Conservation (phyloP, 2,888 invertebrate genomes). For the Eubasilissa splendida region DNA sequence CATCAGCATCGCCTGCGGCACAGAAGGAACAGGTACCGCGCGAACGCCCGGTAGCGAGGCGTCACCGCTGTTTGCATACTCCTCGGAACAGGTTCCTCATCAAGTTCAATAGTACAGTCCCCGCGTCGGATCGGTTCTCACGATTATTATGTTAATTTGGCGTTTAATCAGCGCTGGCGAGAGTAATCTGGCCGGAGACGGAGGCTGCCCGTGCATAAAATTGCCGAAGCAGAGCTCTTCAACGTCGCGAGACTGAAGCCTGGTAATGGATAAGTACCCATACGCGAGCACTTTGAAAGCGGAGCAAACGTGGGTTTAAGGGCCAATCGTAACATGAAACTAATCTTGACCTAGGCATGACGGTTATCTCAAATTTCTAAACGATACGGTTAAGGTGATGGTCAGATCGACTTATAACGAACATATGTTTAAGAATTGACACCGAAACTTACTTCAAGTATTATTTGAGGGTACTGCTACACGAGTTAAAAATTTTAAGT, state of each 20-base stretch:
- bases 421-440: too few relatives aligned
- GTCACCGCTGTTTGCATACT: constrained; percentile 41
- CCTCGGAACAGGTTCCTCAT: constrained; percentile 32
- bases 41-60: constrained; percentile 15
- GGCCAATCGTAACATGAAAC: neutral
- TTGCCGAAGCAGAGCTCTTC: constrained; percentile 22
- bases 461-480: too few relatives aligned
- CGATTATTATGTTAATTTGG: constrained; percentile 59
- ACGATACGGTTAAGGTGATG: too few relatives aligned
- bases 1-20: neutral
- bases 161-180: constrained; percentile 55
- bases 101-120: constrained; percentile 30
- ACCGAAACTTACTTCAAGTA: too few relatives aligned
- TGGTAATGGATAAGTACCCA: constrained; percentile 9
- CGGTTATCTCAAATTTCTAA: neutral
- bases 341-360: neutral
- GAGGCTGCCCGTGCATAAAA: constrained; percentile 29
- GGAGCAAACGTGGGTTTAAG: too few relatives aligned
- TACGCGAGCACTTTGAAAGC: neutral
- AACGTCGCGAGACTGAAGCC: constrained; percentile 10
- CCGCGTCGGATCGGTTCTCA: constrained; percentile 52
- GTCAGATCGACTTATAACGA: too few relatives aligned
- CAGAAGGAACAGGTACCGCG: neutral
- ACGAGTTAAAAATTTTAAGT: too few relatives aligned
- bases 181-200: constrained; percentile 38